Evolutionary conservation across 2,113 vertebrate genomes (phyloP), one percentile per base, ranked within the genome.

Genomic region (Chauna torquata): DNA sequence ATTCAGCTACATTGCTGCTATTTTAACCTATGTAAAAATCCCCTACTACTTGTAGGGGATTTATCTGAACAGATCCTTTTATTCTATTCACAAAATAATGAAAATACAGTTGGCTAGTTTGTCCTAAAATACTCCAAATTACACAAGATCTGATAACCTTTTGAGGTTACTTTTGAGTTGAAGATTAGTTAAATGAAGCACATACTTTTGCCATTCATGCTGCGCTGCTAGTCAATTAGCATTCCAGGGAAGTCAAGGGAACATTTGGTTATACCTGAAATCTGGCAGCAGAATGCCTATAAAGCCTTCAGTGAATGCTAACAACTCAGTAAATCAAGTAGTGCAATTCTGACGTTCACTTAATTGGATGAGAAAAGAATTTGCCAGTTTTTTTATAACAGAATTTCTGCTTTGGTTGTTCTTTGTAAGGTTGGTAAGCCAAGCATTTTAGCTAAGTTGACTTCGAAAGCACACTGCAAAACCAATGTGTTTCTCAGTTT

Each of bases 191-290:
- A 80, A 96, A 86, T 69, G 89, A 91, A 94, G 93, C 92, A 70
- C 71, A 74, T 78, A 81, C 72, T 83, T 97, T 47, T 32, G 82
- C 30, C 54, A 69, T 61, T 94, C 83, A 78, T 70, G 92, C 88
- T 92, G 78, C 78, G 68, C 94, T 93, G 79, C 92, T 82, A 45
- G 50, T 76, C 69, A 70, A 61, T 97, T 88, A 94, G 85, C 83
- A 61, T 95, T 96, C 95, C 88, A 94, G 74, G 87, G 86, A 93
- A 86, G 84, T 95, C 88, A 78, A 90, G 65, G 80, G 90, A 90
- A 93, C 78, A 83, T 92, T 92, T 70, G 94, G 86, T 96, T 93
- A 94, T 96, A 97, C 97, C 94, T 98, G 97, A 96, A 96, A 95
- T 96, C 54, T 95, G 89, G 96, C 93, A 96, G 75, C 85, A 92